Evolutionary conservation across 2,888 invertebrate species (phyloP).

Genomic region (Sylvicola fuscatus): DNA sequence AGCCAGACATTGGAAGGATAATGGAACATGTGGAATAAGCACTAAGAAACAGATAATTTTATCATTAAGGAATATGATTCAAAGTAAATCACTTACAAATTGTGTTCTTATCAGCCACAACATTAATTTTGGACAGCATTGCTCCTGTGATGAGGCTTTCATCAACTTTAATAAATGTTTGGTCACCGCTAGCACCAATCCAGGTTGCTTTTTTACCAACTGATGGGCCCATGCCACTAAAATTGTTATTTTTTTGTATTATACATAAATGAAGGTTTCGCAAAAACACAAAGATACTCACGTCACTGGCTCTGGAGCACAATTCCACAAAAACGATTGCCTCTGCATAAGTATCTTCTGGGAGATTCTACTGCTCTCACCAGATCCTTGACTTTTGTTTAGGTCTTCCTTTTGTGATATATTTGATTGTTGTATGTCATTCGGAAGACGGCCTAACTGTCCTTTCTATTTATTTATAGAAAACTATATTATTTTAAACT

Average conservation of each 20-base stretch:
- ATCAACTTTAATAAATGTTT: slow-evolving; percentile 82
- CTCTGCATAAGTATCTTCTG: slow-evolving; percentile 17
- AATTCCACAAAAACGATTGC: slow-evolving; percentile 25
- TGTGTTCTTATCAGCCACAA: slow-evolving; percentile 68
- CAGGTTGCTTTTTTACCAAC: slow-evolving; percentile 79
- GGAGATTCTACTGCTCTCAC: slow-evolving; percentile 6
- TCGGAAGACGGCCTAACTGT: slow-evolving; percentile 35
- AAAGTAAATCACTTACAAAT: slow-evolving; percentile 38
- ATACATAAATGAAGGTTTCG: slow-evolving; percentile 18
- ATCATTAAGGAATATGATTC: slow-evolving; percentile 5
- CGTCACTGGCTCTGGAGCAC: slow-evolving; percentile 23
- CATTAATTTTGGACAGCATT: slow-evolving; percentile 67
- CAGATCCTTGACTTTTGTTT: slow-evolving; percentile 7
- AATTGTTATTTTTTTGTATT: too few species aligned
- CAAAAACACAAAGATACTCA: slow-evolving; percentile 12
- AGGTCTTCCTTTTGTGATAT: slow-evolving; percentile 13
- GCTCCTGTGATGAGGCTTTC: slow-evolving; percentile 84
- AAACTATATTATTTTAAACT: slow-evolving; percentile 1
- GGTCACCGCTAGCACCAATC: slow-evolving; percentile 91
- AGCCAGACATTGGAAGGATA: slow-evolving; percentile 68
- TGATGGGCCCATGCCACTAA: slow-evolving; percentile 49
- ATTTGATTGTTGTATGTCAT: slow-evolving; percentile 12
- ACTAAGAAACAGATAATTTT: slow-evolving; percentile 30
- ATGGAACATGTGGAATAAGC: slow-evolving; percentile 58
- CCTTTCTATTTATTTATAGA: slow-evolving; percentile 29